A percentile compares a stretch with the other conserved stretches of the same genome.
These are phyloP conservation scores for Gandaritis pyraliata DNA, from an alignment of 2,888 invertebrate genomes.

Conservation along the genomic window DNA sequence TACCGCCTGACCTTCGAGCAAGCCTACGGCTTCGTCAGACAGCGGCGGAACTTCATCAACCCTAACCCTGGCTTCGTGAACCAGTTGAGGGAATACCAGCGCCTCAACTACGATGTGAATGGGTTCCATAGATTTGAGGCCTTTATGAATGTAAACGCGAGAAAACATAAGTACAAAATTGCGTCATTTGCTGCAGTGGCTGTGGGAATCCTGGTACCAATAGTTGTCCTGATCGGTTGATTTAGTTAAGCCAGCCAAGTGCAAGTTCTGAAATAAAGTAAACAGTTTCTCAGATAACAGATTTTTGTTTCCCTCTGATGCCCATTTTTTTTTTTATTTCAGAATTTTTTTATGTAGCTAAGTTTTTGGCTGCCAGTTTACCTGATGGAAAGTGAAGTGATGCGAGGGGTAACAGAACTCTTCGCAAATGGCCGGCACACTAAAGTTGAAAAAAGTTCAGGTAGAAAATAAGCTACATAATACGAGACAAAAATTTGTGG, in stretches of 20 bases:
- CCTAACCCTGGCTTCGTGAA: constrained; percentile 98
- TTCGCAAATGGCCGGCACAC: too few relatives aligned
- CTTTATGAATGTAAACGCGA: constrained; percentile 68
- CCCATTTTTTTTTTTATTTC: too few relatives aligned
- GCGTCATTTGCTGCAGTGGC: constrained; percentile 68
- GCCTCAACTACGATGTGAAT: constrained; percentile 67
- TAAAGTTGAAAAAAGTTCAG: too few relatives aligned
- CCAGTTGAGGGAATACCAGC: constrained; percentile 89
- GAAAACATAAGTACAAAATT: constrained; percentile 72
- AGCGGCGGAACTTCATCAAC: constrained; percentile 94
- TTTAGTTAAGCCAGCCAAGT: constrained; percentile 24
- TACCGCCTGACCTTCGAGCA: constrained; percentile 92
- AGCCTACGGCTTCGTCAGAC: constrained; percentile 94
- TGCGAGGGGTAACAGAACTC: too few relatives aligned
- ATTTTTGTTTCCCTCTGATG: too few relatives aligned
- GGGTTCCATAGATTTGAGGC: constrained; percentile 69
- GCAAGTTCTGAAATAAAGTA: constrained; percentile 30
- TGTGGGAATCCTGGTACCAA: constrained; percentile 68
- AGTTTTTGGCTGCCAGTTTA: too few relatives aligned
- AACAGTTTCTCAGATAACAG: constrained; percentile 13
- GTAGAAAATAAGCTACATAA: too few relatives aligned
- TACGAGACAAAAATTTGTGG: too few relatives aligned
- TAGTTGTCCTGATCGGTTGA: constrained; percentile 68
- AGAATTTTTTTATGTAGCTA: too few relatives aligned
- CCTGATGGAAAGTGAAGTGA: too few relatives aligned